Percentiles rank a stretch among this genome's conserved stretches.
phyloP scores from a whole-genome alignment of 2,888 invertebrate species.

The Torymus tubicola region DNA sequence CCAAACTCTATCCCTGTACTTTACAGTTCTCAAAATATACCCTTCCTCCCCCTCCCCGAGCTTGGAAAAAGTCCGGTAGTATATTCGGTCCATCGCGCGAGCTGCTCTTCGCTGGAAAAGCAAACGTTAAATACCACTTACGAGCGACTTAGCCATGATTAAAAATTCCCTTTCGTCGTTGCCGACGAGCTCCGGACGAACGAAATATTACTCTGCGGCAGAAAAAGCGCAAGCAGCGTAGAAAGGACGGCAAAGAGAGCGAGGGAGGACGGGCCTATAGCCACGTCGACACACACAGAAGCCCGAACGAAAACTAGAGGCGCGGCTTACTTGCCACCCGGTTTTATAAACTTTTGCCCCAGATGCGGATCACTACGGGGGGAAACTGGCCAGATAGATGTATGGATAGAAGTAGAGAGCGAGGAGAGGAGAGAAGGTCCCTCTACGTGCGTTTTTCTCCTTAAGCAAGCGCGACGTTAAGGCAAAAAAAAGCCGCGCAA shows the following conservation, averaged over 20 bases:
- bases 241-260: neutral
- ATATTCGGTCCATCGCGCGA: too few species aligned
- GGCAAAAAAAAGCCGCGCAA: conserved; percentile 36
- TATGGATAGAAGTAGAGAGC: too few species aligned
- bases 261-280: conserved; percentile 7
- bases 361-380: conserved; percentile 18
- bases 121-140: conserved; percentile 46
- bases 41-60: too few species aligned
- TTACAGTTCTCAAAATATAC: too few species aligned
- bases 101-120: neutral
- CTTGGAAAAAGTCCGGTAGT: too few species aligned
- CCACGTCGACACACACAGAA: conserved; percentile 15
- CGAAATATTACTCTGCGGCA: neutral
- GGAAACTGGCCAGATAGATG: conserved; percentile 51
- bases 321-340: conserved; percentile 61
- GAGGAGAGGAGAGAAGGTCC: too few species aligned
- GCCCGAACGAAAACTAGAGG: conserved; percentile 68
- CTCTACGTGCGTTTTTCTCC: conserved; percentile 59
- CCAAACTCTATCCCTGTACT: too few species aligned
- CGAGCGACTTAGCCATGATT: conserved; percentile 54
- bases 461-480: conserved; percentile 28
- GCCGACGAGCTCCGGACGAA: neutral
- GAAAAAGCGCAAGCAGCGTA: neutral
- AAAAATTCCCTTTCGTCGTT: conserved; percentile 15
- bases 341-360: conserved; percentile 74